These are phyloP conservation scores for Brachionus koreanus DNA, from an alignment of 1,140 invertebrate species.

Conservation along the genomic window DNA sequence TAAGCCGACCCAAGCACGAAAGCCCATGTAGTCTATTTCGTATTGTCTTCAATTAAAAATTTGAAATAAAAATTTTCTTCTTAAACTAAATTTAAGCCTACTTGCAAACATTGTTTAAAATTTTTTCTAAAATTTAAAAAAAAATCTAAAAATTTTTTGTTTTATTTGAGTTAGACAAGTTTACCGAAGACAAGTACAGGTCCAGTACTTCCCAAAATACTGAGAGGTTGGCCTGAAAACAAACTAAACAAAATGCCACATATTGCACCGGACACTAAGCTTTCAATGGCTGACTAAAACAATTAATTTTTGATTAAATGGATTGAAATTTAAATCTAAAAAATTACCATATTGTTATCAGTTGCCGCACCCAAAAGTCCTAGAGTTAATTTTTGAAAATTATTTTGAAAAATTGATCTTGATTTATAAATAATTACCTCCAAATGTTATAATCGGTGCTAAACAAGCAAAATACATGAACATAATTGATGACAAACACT, in stretches of 20 bases:
- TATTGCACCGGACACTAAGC: conserved; percentile 88
- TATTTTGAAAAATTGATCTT: conserved; percentile 62
- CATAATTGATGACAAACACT: conserved; percentile 91
- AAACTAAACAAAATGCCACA: conserved; percentile 91
- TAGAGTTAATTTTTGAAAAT: background rate
- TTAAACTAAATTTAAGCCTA: conserved; percentile 53
- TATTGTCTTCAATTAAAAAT: conserved; percentile 64
- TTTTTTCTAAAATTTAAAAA: conserved; percentile 50
- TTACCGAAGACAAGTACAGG: conserved; percentile 97
- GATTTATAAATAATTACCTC: conserved; percentile 78
- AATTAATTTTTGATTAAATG: conserved; percentile 60
- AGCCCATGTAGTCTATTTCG: conserved; percentile 83
- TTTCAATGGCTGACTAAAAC: conserved; percentile 95
- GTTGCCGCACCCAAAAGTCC: conserved; percentile 87
- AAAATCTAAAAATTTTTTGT: conserved; percentile 39
- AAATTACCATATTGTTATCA: conserved; percentile 76
- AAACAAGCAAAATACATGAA: conserved; percentile 98
- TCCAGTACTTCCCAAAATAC: conserved; percentile 93
- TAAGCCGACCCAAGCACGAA: conserved; percentile 92
- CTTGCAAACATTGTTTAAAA: conserved; percentile 63
- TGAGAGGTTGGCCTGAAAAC: conserved; percentile 94
- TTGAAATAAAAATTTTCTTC: background rate
- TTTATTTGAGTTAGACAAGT: conserved; percentile 67
- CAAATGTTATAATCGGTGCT: conserved; percentile 94
- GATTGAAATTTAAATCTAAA: background rate